These are phyloP conservation scores for Diplodus sargus DNA, from an alignment of 2,797 vertebrate species.

Conservation along the genomic window DNA sequence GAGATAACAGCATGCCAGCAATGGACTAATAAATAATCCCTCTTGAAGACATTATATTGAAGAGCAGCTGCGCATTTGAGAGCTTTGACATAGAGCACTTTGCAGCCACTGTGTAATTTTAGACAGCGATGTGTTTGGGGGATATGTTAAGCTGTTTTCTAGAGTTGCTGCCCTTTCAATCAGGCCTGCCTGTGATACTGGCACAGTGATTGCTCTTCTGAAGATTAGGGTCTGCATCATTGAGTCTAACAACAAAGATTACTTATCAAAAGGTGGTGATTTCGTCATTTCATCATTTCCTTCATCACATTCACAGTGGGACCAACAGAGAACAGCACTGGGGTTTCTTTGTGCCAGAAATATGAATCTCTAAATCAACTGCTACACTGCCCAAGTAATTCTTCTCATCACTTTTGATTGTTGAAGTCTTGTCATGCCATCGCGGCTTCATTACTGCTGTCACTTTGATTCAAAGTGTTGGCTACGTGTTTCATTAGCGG, in stretches of 20 bases:
- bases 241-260: conserved; percentile 44
- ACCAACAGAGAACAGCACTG: neutral
- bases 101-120: conserved; percentile 39
- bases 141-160: conserved; percentile 41
- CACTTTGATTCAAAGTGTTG: conserved; percentile 37
- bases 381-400: conserved; percentile 34
- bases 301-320: conserved; percentile 20
- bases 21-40: conserved; percentile 17
- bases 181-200: conserved; percentile 30
- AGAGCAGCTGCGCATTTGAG: conserved; percentile 24
- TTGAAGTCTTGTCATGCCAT: conserved; percentile 22
- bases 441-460: conserved; percentile 41
- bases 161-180: conserved; percentile 32
- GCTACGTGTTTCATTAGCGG: conserved; percentile 16
- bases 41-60: conserved; percentile 29
- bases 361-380: conserved; percentile 28
- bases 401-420: conserved; percentile 31
- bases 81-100: conserved; percentile 25
- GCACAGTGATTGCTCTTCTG: conserved; percentile 40
- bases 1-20: conserved; percentile 30
- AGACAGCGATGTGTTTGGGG: conserved; percentile 28
- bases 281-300: conserved; percentile 57
- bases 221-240: conserved; percentile 46
- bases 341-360: conserved; percentile 29
- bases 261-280: conserved; percentile 39